A percentile compares a stretch with the other conserved stretches of the same genome.
These are phyloP conservation scores for Lamprologus callipterus DNA, from an alignment of 2,113 vertebrate species.

Conservation along the genomic window DNA sequence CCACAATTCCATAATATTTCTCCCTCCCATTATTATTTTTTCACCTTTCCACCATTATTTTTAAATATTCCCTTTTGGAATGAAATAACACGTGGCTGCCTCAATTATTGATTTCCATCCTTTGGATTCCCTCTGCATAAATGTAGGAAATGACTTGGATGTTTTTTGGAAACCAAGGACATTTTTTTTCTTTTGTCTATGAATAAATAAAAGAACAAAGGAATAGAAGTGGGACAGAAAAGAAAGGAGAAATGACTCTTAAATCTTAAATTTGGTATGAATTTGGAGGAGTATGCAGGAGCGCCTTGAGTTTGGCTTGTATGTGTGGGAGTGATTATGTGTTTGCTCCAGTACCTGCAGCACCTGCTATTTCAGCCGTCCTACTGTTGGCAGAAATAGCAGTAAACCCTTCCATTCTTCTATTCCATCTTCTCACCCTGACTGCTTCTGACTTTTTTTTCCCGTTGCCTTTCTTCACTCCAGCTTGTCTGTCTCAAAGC, in stretches of 20 bases:
- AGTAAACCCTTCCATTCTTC: conserved; percentile 15
- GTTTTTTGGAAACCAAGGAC: neutral
- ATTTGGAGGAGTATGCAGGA: neutral
- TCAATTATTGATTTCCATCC: conserved; percentile 45
- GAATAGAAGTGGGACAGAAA: neutral
- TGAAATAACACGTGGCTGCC: neutral
- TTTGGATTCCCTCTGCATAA: neutral
- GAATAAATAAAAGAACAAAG: conserved; percentile 52
- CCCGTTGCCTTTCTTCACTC: neutral
- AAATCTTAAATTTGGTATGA: conserved; percentile 1
- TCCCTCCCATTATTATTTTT: neutral
- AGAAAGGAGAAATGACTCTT: neutral
- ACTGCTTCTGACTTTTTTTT: neutral
- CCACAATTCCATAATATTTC: neutral
- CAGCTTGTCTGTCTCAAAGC: neutral
- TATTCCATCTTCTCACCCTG: neutral
- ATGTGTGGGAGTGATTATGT: conserved; percentile 17
- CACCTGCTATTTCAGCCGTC: conserved; percentile 16
- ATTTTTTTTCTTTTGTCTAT: neutral
- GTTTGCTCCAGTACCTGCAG: neutral
- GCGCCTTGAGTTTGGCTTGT: neutral
- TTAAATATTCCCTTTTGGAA: neutral
- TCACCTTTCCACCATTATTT: neutral
- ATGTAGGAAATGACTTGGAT: conserved; percentile 21
- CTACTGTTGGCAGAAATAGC: conserved; percentile 1